phyloP scores from a whole-genome alignment of 2,797 vertebrate species.

The Semotilus atromaculatus region DNA sequence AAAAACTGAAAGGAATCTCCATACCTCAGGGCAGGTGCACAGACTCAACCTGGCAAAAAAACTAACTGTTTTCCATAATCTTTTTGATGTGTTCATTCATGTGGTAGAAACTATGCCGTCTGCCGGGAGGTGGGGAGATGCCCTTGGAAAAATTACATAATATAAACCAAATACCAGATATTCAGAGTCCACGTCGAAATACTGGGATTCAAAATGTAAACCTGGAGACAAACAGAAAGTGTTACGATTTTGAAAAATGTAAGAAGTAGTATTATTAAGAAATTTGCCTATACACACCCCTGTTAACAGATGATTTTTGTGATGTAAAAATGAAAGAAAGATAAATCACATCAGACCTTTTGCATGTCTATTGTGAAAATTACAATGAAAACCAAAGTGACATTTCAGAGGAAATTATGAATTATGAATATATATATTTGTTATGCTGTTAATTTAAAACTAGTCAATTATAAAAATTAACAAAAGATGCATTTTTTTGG shows the following conservation, averaged over 20 bases:
- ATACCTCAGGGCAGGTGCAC: constrained; percentile 12
- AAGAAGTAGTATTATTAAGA: neutral
- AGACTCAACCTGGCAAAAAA: neutral
- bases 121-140: neutral
- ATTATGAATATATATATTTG: neutral
- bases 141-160: neutral
- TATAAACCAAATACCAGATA: neutral
- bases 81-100: constrained; percentile 9
- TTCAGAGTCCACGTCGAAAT: neutral
- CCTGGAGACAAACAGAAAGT: neutral
- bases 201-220: neutral
- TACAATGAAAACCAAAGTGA: neutral
- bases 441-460: neutral
- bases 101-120: neutral
- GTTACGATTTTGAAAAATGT: neutral
- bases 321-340: neutral
- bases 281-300: too few species aligned
- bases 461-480: neutral
- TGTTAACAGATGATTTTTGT: neutral
- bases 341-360: neutral
- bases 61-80: neutral
- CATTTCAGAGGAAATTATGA: neutral
- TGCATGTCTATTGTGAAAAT: neutral
- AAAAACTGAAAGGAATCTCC: neutral
- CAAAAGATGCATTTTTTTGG: neutral